Base-by-base conservation (phyloP, 2,888 invertebrate genomes). In the Dione vanillae region DNA sequence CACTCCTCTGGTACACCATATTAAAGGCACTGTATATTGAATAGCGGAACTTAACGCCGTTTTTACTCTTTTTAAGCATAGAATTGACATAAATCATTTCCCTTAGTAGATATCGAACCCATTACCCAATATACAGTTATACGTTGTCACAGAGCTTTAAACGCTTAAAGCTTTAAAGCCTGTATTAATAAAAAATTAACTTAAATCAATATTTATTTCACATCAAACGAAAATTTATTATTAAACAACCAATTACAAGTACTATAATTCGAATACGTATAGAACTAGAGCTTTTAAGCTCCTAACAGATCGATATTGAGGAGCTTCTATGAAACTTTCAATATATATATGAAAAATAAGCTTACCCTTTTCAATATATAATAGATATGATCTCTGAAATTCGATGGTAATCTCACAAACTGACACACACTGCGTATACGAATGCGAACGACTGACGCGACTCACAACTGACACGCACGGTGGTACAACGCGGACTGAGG, bases 401-500 rank as follows among this genome's bases (percentile, higher is more conserved):
- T 65, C 27, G 16, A 47, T 64, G 37, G 35, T 61, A 72, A 72
- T 67, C 69, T 59, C 73, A 69, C 62, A 65, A 69, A 56, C 41
- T 40, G 69, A 72, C 70, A 52, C 52, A 43, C 58, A 64, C 62
- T 67, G 58, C 67, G 64, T 65, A 37, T 19, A 41, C 59, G 59
- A 58, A 40, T 10, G 35, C 27, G 40, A 12, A 12, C 0, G 52
- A 37, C 2, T 14, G 65, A 45, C 62, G 5, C 12, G 37, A 54
- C 2, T 14, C 61, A 45, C 62, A 5, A 19, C 58, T 35, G 35
- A 59, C 75, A 20, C 52, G 61, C 14, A 41, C 64, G 77, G 65
- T 67, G 64, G 70, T 71, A 67, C 56, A 78, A 78, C 81, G 77
- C 79, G 79, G 56, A 82, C 82, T 82, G 79, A 70, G 74, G 75